Base-by-base conservation (phyloP, 2,888 invertebrate species). In the Heliconius ismenius region DNA sequence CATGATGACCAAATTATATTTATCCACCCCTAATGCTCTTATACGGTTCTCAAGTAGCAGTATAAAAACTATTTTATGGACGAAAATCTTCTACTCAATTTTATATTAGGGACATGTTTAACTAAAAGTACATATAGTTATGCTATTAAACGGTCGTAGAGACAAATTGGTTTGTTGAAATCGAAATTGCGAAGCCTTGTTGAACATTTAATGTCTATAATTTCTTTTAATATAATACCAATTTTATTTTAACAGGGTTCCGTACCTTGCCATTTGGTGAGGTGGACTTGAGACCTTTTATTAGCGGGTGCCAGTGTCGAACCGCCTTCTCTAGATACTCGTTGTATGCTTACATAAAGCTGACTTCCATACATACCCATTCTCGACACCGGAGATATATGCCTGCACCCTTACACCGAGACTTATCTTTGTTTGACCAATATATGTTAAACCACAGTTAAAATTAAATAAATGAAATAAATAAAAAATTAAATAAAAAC, bases 51-150 rank as follows among this genome's bases (percentile, higher is more conserved):
- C 26, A 21, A 26, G 49, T 21, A 32, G 49, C 26, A 32, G n/a
- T 70, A 54, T 32, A 70, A 32, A 62, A n/a, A 63, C n/a, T 26
- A 67, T 67, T n/a, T 70, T 70, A 69, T 69, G 62, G 18, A 21
- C 32, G 15, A 9, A 49, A 69, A 69, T 63, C 62, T 63, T 70
- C 24, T 62, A 26, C 62, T 65, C 65, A 65, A 65, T 65, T 65
- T 65, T 24, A 39, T 65, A 39, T 36, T 39, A 65, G n/a, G 39
- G 39, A 13, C 39, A 65, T 65, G 24, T 62, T 26, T 62, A 15
- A 62, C 62, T 62, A 62, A 62, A 62, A 21, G 49, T 49, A 49
- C 4, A 11, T 26, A 15, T 28, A 26, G 26, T 62, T 62, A 26
- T 62, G 62, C 26, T 28, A 62, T 62, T 26, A 18, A 15, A 62